phyloP scores from a whole-genome alignment of 1,140 invertebrate species.

The Epicauta chinensis region DNA sequence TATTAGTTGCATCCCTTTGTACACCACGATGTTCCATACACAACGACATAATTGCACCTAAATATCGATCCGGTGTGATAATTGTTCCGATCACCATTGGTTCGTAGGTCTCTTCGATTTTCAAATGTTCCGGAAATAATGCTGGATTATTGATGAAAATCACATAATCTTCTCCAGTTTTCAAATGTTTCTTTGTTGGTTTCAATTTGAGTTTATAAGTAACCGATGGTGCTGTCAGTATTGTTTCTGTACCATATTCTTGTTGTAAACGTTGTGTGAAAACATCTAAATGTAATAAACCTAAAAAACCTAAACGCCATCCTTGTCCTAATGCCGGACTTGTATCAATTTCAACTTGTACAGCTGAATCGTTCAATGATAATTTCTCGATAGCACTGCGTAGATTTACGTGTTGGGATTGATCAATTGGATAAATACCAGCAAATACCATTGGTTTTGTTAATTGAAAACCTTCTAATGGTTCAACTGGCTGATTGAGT shows the following conservation, averaged over 20 bases:
- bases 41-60: constrained; percentile 62
- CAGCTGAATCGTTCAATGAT: constrained; percentile 89
- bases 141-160: constrained; percentile 76
- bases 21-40: constrained; percentile 74
- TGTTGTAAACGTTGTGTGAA: constrained; percentile 91
- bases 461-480: constrained; percentile 60
- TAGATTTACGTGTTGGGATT: constrained; percentile 69
- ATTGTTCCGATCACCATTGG: constrained; percentile 87
- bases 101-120: constrained; percentile 74
- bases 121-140: constrained; percentile 62
- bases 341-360: constrained; percentile 68
- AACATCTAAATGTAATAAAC: constrained; percentile 93
- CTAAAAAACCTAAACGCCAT: constrained; percentile 90
- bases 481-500: constrained; percentile 47
- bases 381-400: constrained; percentile 84
- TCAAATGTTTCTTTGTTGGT: constrained; percentile 54
- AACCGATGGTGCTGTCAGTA: constrained; percentile 90
- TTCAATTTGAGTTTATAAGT: constrained; percentile 80
- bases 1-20: constrained; percentile 64
- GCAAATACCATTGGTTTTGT: constrained; percentile 90
- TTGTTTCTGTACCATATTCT: constrained; percentile 82
- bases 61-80: constrained; percentile 73
- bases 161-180: constrained; percentile 52
- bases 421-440: constrained; percentile 88
- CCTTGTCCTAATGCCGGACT: constrained; percentile 91